phyloP scores from a whole-genome alignment of 2,888 invertebrate species.

The Cryptophagus acutangulus region DNA sequence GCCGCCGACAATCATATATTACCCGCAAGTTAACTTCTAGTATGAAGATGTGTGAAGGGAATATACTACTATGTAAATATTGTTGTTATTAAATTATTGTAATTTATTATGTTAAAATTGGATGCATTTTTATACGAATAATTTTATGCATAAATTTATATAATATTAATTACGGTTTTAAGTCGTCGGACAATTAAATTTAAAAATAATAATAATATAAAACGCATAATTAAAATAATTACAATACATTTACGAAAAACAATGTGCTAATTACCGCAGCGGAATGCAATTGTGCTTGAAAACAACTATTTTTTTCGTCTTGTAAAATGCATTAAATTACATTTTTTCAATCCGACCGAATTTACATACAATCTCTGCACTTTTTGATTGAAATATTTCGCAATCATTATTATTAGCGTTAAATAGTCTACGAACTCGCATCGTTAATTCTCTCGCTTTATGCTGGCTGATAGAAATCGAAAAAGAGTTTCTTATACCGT shows the following conservation, averaged over 20 bases:
- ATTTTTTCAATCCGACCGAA: conserved; percentile 7
- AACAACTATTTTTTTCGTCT: background rate
- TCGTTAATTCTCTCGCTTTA: conserved; percentile 32
- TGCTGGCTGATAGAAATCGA: conserved; percentile 29
- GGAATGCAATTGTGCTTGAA: background rate
- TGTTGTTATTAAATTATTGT: too few species aligned
- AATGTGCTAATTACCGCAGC: conserved; percentile 7
- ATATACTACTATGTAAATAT: too few species aligned
- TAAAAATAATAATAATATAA: conserved; percentile 1
- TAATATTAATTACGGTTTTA: too few species aligned
- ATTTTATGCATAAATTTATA: too few species aligned
- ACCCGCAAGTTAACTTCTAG: too few species aligned
- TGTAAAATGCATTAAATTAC: background rate
- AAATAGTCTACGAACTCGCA: conserved; percentile 31
- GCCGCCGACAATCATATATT: too few species aligned
- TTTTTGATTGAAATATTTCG: conserved; percentile 9
- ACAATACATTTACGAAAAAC: conserved; percentile 6
- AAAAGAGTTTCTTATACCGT: too few species aligned
- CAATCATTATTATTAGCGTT: conserved; percentile 25
- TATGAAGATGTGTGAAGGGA: too few species aligned
- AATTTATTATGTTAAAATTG: too few species aligned
- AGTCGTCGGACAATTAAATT: too few species aligned
- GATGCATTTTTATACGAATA: too few species aligned
- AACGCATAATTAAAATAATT: conserved; percentile 6
- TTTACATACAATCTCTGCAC: conserved; percentile 16